Evolutionary conservation across 2,113 vertebrate species (phyloP).

Genomic region (Melanocharis versteri): DNA sequence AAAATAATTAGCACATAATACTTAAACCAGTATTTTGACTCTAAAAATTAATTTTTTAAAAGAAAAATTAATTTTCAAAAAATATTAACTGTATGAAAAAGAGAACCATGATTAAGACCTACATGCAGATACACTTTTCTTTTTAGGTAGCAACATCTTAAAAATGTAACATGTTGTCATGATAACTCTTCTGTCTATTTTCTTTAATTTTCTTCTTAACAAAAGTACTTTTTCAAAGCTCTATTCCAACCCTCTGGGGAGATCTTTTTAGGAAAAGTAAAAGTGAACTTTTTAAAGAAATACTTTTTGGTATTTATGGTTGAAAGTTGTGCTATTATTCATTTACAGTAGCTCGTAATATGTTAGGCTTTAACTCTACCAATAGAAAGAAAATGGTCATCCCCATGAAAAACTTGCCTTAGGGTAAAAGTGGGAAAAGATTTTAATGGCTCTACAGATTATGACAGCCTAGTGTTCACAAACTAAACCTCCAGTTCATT

Average conservation of each 20-base stretch:
- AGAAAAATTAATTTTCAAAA: not conserved
- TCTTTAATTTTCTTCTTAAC: not conserved
- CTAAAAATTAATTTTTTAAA: not conserved
- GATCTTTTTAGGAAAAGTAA: not conserved
- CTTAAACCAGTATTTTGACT: not conserved
- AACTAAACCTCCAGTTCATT: not conserved
- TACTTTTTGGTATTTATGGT: accelerated
- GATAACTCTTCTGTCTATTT: not conserved
- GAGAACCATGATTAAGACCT: not conserved
- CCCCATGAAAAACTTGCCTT: not conserved
- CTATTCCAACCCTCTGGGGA: not conserved
- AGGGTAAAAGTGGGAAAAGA: not conserved
- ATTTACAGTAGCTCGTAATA: not conserved
- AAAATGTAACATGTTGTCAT: not conserved
- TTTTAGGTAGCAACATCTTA: not conserved
- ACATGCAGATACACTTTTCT: not conserved
- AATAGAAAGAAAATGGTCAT: not conserved
- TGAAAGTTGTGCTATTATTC: not conserved
- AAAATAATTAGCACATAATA: not conserved
- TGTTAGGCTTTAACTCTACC: not conserved
- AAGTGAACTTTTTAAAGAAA: not conserved
- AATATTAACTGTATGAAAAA: not conserved
- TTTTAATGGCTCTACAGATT: not conserved
- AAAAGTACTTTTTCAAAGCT: not conserved
- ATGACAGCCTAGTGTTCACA: not conserved